Evolutionary conservation across 2,888 invertebrate species (phyloP).

Genomic region (Microplitis deprimator): DNA sequence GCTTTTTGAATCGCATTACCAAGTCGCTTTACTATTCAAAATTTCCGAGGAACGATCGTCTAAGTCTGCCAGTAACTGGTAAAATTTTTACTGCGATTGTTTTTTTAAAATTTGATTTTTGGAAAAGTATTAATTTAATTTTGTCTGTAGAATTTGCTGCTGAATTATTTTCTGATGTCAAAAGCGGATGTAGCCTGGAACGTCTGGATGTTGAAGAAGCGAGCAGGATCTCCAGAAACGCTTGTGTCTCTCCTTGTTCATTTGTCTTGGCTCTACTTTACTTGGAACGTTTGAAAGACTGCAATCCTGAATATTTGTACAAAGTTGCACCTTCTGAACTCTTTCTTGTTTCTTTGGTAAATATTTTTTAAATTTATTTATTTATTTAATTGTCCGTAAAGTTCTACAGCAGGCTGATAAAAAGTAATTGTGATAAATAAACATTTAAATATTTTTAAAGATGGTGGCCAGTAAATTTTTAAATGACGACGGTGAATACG

Average conservation of each 20-base stretch:
- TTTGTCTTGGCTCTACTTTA: slow-evolving; percentile 94
- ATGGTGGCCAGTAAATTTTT: slow-evolving; percentile 97
- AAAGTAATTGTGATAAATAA: slow-evolving; percentile 34
- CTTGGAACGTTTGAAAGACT: slow-evolving; percentile 87
- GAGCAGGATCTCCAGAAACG: slow-evolving; percentile 82
- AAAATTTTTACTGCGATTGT: slow-evolving; percentile 47
- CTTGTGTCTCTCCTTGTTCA: slow-evolving; percentile 92
- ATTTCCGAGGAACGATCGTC: slow-evolving; percentile 79
- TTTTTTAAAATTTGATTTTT: slow-evolving; percentile 11
- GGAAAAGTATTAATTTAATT: not conserved
- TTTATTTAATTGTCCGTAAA: not conserved
- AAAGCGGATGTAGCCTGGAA: slow-evolving; percentile 83
- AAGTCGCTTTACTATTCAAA: slow-evolving; percentile 92
- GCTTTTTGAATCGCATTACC: slow-evolving; percentile 85
- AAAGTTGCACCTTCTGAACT: slow-evolving; percentile 90
- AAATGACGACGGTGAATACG: slow-evolving; percentile 93
- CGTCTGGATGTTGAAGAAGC: slow-evolving; percentile 84
- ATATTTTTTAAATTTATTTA: not conserved
- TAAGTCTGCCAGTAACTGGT: slow-evolving; percentile 88
- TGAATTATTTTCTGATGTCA: slow-evolving; percentile 85
- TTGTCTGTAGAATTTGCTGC: slow-evolving; percentile 82
- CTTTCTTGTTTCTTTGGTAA: slow-evolving; percentile 92
- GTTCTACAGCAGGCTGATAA: slow-evolving; percentile 12
- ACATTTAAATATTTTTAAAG: slow-evolving; percentile 72
- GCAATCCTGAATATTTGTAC: slow-evolving; percentile 87